Evolutionary conservation across 2,888 invertebrate species (phyloP).

Genomic region (Caenorhabditis imperialis): DNA sequence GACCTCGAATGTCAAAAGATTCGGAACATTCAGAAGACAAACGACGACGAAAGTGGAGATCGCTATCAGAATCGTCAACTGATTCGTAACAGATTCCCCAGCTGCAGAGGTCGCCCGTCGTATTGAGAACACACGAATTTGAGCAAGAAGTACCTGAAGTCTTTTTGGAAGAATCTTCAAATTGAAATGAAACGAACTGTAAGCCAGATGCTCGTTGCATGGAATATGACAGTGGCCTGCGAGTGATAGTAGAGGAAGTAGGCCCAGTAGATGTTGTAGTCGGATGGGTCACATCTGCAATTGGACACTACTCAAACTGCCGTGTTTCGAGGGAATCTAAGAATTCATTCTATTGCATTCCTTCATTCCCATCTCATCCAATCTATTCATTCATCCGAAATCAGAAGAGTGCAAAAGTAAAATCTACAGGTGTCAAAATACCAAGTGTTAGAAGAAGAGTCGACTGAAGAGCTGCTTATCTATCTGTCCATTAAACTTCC

Average conservation of each 20-base stretch:
- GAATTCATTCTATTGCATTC: too few species aligned
- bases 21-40: conserved; percentile 73
- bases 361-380: too few species aligned
- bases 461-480: too few species aligned
- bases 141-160: conserved; percentile 79
- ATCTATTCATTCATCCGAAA: too few species aligned
- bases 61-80: conserved; percentile 67
- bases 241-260: conserved; percentile 80
- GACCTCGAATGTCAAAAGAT: conserved; percentile 76
- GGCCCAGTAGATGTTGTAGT: conserved; percentile 79
- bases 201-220: conserved; percentile 80
- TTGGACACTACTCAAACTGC: too few species aligned
- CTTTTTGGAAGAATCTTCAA: too few species aligned
- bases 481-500: too few species aligned
- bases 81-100: conserved; percentile 61
- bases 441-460: too few species aligned
- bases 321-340: too few species aligned
- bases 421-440: too few species aligned
- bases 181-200: conserved; percentile 79
- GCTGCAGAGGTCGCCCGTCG: conserved; percentile 73
- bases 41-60: conserved; percentile 67
- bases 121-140: conserved; percentile 80
- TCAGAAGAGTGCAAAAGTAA: too few species aligned
- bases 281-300: conserved; percentile 68
- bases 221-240: conserved; percentile 80